Evolutionary conservation across 2,888 invertebrate species (phyloP).

Genomic region (Sinotaia quadrata): DNA sequence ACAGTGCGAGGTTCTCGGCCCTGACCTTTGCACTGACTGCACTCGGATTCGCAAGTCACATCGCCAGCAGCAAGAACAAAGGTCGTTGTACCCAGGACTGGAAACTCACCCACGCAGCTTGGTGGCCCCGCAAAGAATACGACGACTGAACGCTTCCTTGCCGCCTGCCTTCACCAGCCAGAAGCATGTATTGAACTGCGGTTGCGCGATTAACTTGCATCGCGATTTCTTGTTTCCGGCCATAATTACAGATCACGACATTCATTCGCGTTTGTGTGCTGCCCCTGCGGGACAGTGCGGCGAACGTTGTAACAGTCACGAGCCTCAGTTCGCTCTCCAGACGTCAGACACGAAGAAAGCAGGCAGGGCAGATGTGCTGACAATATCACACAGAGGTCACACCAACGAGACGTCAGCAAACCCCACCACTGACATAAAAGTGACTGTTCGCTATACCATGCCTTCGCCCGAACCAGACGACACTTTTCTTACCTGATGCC

Average conservation of each 20-base stretch:
- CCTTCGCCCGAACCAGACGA: slow-evolving; percentile 17
- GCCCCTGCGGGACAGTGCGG: not conserved
- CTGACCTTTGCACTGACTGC: slow-evolving; percentile 49
- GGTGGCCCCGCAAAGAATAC: slow-evolving; percentile 47
- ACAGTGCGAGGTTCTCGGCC: slow-evolving; percentile 53
- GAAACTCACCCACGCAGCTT: slow-evolving; percentile 47
- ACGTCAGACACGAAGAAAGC: too few species aligned
- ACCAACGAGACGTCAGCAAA: too few species aligned
- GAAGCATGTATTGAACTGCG: slow-evolving; percentile 37
- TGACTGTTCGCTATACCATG: slow-evolving; percentile 16
- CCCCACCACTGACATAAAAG: slow-evolving; percentile 12
- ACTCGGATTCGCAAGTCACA: slow-evolving; percentile 40
- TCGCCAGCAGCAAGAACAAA: slow-evolving; percentile 35
- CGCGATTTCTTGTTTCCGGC: slow-evolving; percentile 21
- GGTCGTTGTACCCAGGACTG: slow-evolving; percentile 44
- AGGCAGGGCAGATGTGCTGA: too few species aligned
- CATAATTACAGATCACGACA: slow-evolving; percentile 21
- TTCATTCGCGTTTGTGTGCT: slow-evolving; percentile 4
- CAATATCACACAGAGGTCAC: too few species aligned
- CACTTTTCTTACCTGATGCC: not conserved
- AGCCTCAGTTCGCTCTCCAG: too few species aligned
- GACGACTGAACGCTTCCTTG: slow-evolving; percentile 40
- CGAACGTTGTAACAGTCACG: too few species aligned
- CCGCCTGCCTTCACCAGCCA: slow-evolving; percentile 40
- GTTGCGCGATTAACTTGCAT: slow-evolving; percentile 33